These are phyloP conservation scores for Leucoraja erinaceus DNA, from an alignment of 2,113 vertebrate species.

Conservation along the genomic window DNA sequence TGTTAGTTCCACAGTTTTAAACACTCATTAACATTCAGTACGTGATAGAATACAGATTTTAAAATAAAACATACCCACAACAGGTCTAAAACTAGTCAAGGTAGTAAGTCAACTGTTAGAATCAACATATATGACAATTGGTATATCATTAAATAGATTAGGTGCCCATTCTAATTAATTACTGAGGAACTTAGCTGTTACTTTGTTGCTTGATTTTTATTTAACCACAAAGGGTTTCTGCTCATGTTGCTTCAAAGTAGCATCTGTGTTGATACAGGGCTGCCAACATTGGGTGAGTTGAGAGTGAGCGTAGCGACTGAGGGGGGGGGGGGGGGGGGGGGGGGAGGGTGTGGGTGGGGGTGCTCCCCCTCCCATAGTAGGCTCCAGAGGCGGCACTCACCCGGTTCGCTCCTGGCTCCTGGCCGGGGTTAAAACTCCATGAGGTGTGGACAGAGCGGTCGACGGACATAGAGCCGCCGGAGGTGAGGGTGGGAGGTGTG, in stretches of 20 bases:
- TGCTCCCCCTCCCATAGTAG: too few relatives aligned
- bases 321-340: too few relatives aligned
- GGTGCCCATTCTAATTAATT: background rate
- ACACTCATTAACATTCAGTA: constrained; percentile 3
- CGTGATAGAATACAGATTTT: background rate
- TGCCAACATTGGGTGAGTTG: too few relatives aligned
- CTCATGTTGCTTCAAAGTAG: background rate
- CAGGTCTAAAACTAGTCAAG: background rate
- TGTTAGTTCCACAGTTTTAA: background rate
- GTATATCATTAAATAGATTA: background rate
- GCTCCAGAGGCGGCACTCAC: too few relatives aligned
- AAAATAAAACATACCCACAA: background rate
- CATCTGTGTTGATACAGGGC: background rate
- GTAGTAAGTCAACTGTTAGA: background rate
- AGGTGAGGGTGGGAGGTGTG: too few relatives aligned
- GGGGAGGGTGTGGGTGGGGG: too few relatives aligned
- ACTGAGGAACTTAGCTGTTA: background rate
- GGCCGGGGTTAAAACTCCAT: too few relatives aligned
- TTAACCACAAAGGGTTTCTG: background rate
- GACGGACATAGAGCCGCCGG: too few relatives aligned
- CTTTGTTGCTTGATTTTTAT: too few relatives aligned
- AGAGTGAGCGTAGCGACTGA: too few relatives aligned
- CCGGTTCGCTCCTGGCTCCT: too few relatives aligned
- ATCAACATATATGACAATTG: background rate
- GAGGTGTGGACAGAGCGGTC: too few relatives aligned